Evolutionary conservation across 2,797 vertebrate genomes (phyloP).

Genomic region (Phoxinus dragarum): DNA sequence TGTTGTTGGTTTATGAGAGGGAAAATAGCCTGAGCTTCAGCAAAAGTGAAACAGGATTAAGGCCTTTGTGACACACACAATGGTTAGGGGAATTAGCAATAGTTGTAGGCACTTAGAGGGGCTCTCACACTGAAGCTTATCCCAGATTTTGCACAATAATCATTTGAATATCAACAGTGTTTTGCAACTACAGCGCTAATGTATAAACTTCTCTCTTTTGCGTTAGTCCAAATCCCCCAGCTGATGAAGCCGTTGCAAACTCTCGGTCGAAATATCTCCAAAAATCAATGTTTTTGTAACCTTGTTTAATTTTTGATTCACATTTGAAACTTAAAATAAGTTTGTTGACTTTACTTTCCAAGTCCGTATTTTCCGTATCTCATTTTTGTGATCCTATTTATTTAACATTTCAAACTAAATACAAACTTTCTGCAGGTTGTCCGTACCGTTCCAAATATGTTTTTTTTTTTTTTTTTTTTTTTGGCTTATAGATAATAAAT

Average conservation of each 20-base stretch:
- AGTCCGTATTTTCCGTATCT: neutral
- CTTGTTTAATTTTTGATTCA: neutral
- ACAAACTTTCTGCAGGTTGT: conserved; percentile 41
- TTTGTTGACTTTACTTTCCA: neutral
- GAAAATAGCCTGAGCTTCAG: conserved; percentile 97
- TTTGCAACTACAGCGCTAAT: conserved; percentile 99
- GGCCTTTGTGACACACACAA: conserved; percentile 98
- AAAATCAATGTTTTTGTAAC: neutral
- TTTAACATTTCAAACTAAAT: conserved; percentile 16
- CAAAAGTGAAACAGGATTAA: conserved; percentile 99
- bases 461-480: conserved; percentile 26
- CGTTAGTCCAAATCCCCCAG: conserved; percentile 87
- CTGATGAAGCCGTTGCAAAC: conserved; percentile 86
- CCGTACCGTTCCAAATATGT: conserved; percentile 30
- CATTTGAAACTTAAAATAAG: neutral
- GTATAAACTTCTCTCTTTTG: conserved; percentile 99
- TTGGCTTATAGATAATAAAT: conserved; percentile 61
- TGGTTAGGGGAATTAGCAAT: conserved; percentile 99
- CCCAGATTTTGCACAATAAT: conserved; percentile 99
- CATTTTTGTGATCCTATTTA: neutral
- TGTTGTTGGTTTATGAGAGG: conserved; percentile 99
- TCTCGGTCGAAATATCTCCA: conserved; percentile 66
- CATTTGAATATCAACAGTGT: conserved; percentile 99
- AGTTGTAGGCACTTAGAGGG: conserved; percentile 99
- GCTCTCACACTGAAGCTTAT: conserved; percentile 99